Base-by-base conservation (phyloP, 2,888 invertebrate species). In the Polyommatus icarus region DNA sequence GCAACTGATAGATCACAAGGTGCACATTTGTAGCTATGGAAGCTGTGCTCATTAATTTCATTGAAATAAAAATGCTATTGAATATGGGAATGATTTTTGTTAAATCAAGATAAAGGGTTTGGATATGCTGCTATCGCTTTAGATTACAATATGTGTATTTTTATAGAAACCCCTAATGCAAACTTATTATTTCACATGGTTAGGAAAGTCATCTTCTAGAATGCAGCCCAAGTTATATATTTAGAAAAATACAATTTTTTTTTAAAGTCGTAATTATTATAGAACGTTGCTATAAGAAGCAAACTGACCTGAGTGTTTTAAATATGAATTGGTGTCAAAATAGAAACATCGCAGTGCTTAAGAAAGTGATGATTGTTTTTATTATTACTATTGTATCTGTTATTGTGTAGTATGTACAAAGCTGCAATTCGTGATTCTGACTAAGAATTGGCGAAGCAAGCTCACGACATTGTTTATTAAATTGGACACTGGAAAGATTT, bases 1-100 rank as follows among this genome's bases (percentile, higher is more conserved):
- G 85, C 81, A 84, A 82, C 83, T 88, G 91, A 93, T 92, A 92
- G 88, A 84, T 84, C 83, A 84, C 80, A 85, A 87, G 89, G 88
- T 87, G 88, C 84, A 87, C 89, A 89, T 89, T 89, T 88, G 87
- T 86, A 85, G 88, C 88, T 88, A 86, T 83, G 82, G 83, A 83
- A 76, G 76, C 54, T 79, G 79, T 79, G 71, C 61, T 40, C 76
- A 77, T 77, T 77, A 78, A 78, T 79, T 71, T 36, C 18, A 77
- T 59, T 57, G 59, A 54, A 40, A 61, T 67, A 67, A 76, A 76
- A 61, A 73, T 73, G 73, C 67, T 24, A 15, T 76, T 24, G 3
- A 61, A 76, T 76, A 40, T 67, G 24, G 76, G 40, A 46, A 76
- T 12, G 15, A 24, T 24, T 54, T 24, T 54, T 75, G 15, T 24